Evolutionary conservation across 2,888 invertebrate species (phyloP).

Genomic region (Cetonia aurata): DNA sequence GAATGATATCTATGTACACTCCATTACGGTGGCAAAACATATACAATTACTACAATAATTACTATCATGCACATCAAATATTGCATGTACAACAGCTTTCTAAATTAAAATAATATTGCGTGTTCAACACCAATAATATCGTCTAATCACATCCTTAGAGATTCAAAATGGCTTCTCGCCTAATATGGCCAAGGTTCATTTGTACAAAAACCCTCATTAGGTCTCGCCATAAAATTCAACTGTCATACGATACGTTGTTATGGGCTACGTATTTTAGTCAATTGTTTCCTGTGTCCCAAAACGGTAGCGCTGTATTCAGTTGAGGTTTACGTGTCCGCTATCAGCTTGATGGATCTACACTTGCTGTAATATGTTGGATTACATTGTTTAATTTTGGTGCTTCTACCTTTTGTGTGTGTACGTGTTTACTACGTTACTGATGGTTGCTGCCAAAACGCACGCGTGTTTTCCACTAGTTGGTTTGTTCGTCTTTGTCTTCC

Average conservation of each 20-base stretch:
- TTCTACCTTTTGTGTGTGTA: slow-evolving; percentile 8
- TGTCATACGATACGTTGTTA: slow-evolving; percentile 26
- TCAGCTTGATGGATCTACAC: slow-evolving; percentile 48
- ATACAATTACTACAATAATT: too few relatives aligned
- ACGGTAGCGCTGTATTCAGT: slow-evolving; percentile 39
- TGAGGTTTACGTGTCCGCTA: slow-evolving; percentile 47
- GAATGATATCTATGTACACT: too few relatives aligned
- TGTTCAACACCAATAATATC: slow-evolving; percentile 51
- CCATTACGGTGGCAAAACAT: too few relatives aligned
- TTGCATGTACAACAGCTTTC: slow-evolving; percentile 5
- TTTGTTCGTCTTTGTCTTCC: neutral
- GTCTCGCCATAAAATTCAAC: slow-evolving; percentile 48
- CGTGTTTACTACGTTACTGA: neutral
- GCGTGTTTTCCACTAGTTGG: neutral
- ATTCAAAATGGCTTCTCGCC: slow-evolving; percentile 51
- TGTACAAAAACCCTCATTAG: slow-evolving; percentile 47
- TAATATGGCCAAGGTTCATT: slow-evolving; percentile 41
- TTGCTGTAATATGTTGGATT: slow-evolving; percentile 42
- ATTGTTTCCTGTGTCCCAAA: slow-evolving; percentile 48
- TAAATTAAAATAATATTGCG: slow-evolving; percentile 47
- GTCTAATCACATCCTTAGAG: slow-evolving; percentile 52
- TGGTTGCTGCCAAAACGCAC: neutral
- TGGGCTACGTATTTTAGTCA: slow-evolving; percentile 47
- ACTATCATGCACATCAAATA: too few relatives aligned
- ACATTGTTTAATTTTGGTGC: slow-evolving; percentile 20